These are phyloP conservation scores for Clepsis dumicolana DNA, from an alignment of 2,888 invertebrate genomes.

Conservation along the genomic window DNA sequence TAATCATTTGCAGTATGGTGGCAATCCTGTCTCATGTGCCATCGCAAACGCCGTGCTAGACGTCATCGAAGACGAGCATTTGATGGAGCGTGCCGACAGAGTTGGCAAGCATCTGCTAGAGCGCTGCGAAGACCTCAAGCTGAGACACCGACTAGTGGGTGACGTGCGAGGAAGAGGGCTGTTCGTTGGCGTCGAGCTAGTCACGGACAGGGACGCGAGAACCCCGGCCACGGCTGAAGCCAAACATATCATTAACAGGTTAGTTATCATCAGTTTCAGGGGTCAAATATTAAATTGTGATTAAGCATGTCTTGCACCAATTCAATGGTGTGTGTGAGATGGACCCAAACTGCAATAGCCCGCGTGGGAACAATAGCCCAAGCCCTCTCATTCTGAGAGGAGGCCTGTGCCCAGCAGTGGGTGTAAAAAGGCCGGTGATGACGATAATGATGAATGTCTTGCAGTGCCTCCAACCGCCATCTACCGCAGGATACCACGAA, in stretches of 20 bases:
- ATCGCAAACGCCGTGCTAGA: constrained; percentile 98
- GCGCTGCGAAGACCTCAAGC: constrained; percentile 88
- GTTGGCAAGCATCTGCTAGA: constrained; percentile 93
- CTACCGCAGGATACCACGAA: no score
- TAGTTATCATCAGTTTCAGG: constrained; percentile 38
- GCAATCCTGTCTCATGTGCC: constrained; percentile 99
- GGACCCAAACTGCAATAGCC: no score
- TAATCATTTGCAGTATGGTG: constrained; percentile 92
- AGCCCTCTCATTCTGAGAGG: no score
- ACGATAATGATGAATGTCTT: no score
- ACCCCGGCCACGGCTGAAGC: constrained; percentile 95
- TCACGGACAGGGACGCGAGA: constrained; percentile 90
- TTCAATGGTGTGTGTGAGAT: no score
- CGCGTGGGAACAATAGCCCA: no score
- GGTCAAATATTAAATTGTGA: neutral
- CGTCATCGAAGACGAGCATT: constrained; percentile 94
- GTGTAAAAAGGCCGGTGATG: no score
- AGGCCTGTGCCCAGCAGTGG: no score
- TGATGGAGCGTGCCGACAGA: constrained; percentile 92
- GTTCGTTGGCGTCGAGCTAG: constrained; percentile 97
- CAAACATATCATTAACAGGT: constrained; percentile 90
- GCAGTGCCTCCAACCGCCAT: no score
- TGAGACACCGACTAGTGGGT: constrained; percentile 93
- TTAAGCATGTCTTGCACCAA: no score
- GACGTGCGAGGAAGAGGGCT: constrained; percentile 96